Base-by-base conservation (phyloP, 1,140 invertebrate species). In the Lepeophtheirus salmonis region DNA sequence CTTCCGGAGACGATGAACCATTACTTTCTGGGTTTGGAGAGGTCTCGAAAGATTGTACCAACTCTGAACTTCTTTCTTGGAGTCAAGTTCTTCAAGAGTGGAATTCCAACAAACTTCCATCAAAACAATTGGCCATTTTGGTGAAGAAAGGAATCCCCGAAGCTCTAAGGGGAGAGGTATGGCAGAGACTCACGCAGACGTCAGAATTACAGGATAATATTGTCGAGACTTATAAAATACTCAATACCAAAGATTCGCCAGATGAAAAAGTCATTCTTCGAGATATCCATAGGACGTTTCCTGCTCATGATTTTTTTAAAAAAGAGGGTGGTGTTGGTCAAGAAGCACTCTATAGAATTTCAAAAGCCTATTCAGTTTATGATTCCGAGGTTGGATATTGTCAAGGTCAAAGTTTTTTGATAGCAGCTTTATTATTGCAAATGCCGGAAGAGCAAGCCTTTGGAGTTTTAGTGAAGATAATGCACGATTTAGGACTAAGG, bases 361-460 rank as follows among this genome's bases (percentile, higher is more conserved):
- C 88, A 66, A 88, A 91, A 72, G 95, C 92, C 0, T 99, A 98
- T 72, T 89, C 94, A 20, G 84, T 97, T 2, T 89, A 92, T 71
- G 95, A 99, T 71, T 81, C 83, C 64, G 95, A 98, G 75, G 87
- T 98, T 63, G 89, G 90, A 25, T 99, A 99, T 73, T 98, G 94
- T 72, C 96, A 99, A 74, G 95, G 95, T 20, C 77, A 97, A 20
- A 96, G 90, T 70, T 98, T 98, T 71, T 75, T 98, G 41, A 89
- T 89, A 56, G 95, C 94, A 64, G 89, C 90, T 63, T 74, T 98
- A 53, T 73, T 98, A 13, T 74, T 98, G 61, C 94, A 97, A 89
- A 97, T 98, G 91, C 94, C 94, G 0, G 95, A 99, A 75, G 95
- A 99, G 70, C 91, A 98, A 77, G 90, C 94, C 0, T 99, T 99